Evolutionary conservation across 2,113 vertebrate genomes (phyloP).

Genomic region (Todiramphus chloris): DNA sequence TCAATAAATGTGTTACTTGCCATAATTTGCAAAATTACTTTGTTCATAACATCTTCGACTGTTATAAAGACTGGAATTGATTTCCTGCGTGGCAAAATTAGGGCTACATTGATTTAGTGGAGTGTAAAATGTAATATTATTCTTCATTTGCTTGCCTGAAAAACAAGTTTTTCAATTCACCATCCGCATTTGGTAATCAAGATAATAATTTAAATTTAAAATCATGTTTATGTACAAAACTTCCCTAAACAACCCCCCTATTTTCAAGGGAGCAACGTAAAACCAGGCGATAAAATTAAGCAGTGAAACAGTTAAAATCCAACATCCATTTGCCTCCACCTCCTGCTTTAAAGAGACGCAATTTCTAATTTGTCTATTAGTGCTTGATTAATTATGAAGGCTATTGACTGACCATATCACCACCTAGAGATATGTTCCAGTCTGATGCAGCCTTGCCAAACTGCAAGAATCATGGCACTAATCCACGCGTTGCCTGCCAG

Average conservation of each 20-base stretch:
- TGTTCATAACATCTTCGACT: constrained; percentile 81
- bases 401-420: constrained; percentile 66
- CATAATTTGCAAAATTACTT: constrained; percentile 83
- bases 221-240: constrained; percentile 18
- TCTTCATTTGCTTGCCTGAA: constrained; percentile 77
- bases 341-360: constrained; percentile 47
- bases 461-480: constrained; percentile 25
- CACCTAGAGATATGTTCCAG: constrained; percentile 61
- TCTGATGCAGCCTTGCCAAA: constrained; percentile 52
- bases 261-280: background rate
- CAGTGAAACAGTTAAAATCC: constrained; percentile 65
- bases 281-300: background rate
- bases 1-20: constrained; percentile 82
- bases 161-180: constrained; percentile 76
- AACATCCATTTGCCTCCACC: constrained; percentile 45
- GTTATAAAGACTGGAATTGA: constrained; percentile 80
- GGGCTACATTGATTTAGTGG: constrained; percentile 79
- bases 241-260: background rate
- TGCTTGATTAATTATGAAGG: constrained; percentile 71
- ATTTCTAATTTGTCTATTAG: constrained; percentile 68
- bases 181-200: constrained; percentile 64
- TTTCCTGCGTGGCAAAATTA: constrained; percentile 79
- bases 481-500: background rate
- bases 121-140: constrained; percentile 78
- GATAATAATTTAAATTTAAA: constrained; percentile 69